Conservation (phyloP, 2,797 vertebrate genomes). For the Anniella stebbinsi region DNA sequence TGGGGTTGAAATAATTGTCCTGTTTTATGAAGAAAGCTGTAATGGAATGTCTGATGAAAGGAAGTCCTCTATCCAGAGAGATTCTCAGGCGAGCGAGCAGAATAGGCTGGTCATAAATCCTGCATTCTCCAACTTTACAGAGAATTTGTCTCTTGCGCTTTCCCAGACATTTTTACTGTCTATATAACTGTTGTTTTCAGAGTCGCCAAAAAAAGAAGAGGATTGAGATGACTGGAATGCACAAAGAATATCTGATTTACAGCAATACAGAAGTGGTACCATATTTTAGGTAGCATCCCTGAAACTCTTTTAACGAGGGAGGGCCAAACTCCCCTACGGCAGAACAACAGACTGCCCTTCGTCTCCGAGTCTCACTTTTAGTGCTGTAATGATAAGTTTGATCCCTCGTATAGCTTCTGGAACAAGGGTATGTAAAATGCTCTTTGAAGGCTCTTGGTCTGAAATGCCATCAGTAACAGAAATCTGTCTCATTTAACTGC, state of each 20-base stretch:
- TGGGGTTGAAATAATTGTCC: slow-evolving; percentile 23
- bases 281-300: slow-evolving; percentile 26
- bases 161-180: slow-evolving; percentile 43
- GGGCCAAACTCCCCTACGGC: slow-evolving; percentile 17
- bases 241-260: slow-evolving; percentile 50
- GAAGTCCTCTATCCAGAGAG: slow-evolving; percentile 53
- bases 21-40: slow-evolving; percentile 44
- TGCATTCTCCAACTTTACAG: slow-evolving; percentile 38
- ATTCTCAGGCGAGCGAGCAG: slow-evolving; percentile 26
- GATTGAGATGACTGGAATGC: slow-evolving; percentile 30
- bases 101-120: slow-evolving; percentile 41
- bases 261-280: slow-evolving; percentile 24
- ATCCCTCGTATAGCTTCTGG: neutral
- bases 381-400: slow-evolving; percentile 22
- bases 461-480: neutral
- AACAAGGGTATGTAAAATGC: neutral
- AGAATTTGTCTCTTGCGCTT: slow-evolving; percentile 45
- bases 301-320: slow-evolving; percentile 37
- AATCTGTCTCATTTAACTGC: neutral
- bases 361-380: slow-evolving; percentile 15
- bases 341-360: slow-evolving; percentile 12
- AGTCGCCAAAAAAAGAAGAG: slow-evolving; percentile 37
- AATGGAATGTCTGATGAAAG: slow-evolving; percentile 51
- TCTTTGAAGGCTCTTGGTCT: slow-evolving; percentile 20
- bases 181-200: slow-evolving; percentile 43